Base-by-base conservation (phyloP, 2,113 vertebrate genomes). In the Collichthys lucidus region DNA sequence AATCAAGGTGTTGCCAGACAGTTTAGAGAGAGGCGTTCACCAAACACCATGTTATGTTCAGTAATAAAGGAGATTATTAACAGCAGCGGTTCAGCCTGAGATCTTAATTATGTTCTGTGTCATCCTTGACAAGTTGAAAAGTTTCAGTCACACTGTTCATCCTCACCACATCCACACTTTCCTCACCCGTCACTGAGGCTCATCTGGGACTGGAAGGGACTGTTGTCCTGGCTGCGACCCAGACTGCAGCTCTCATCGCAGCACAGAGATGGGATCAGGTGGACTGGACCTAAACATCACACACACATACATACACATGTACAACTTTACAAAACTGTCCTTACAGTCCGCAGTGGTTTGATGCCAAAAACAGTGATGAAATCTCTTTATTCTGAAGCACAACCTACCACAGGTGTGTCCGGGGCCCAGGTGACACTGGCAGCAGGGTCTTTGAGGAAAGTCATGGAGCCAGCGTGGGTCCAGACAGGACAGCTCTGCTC, bases 401-500 rank as follows among this genome's bases (percentile, higher is more conserved):
- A 65, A 92, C 96, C 78, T 94, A 99, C 98, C 96, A 26, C 96
- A 97, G 35, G 92, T 92, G 85, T 96, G 97, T 62, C 94, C 93
- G 0, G 95, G 82, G 52, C 92, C 94, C 61, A 90, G 94, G 80
- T 95, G 96, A 88, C 96, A 98, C 76, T 96, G 96, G 85, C 96
- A 97, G 73, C 96, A 97, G 0, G 94, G 84, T 66, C 93, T 94
- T 75, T 93, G 96, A 4, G 95, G 84, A 3, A 94, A 94, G 9
- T 96, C 93, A 4, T 90, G 92, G 11, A 96, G 93, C 77, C 64
- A 95, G 46, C 95, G 93, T 56, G 94, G 94, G 84, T 99, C 96
- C 75, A 99, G 94, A 74, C 96, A 97, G 0, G 96, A 96, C 82
- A 99, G 89, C 82, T 99, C 98, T 1, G 97, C 97, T 10, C 96